Conservation (phyloP, 2,113 vertebrate genomes). For the Lagopus muta region DNA sequence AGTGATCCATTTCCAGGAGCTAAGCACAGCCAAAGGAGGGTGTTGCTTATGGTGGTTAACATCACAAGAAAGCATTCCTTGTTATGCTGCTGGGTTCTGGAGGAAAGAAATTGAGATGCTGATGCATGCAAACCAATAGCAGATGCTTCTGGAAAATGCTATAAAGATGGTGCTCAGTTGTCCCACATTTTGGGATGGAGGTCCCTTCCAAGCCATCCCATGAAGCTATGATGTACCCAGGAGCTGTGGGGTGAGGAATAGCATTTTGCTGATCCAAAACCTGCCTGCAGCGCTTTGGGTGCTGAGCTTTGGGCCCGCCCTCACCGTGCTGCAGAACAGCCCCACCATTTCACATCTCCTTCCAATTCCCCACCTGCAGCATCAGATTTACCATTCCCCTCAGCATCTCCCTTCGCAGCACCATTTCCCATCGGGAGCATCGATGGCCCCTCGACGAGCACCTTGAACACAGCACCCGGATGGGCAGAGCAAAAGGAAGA, state of each 20-base stretch:
- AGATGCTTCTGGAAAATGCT: neutral
- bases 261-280: accelerated
- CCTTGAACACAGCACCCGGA: accelerated
- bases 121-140: neutral
- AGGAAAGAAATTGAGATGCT: neutral
- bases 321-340: neutral
- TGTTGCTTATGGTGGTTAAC: neutral
- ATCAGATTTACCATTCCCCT: accelerated
- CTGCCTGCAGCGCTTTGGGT: accelerated
- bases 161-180: accelerated
- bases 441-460: neutral
- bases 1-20: neutral
- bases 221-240: too few relatives aligned
- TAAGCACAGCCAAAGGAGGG: neutral
- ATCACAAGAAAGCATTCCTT: neutral
- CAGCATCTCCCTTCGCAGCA: accelerated
- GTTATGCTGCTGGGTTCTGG: too few relatives aligned
- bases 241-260: accelerated
- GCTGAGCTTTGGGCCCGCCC: neutral
- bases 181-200: accelerated
- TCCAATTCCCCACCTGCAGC: neutral
- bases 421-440: neutral
- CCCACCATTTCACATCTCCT: accelerated
- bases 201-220: neutral
- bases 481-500: neutral